Conservation (phyloP, 2,113 vertebrate genomes). For the Microtus richardsoni region DNA sequence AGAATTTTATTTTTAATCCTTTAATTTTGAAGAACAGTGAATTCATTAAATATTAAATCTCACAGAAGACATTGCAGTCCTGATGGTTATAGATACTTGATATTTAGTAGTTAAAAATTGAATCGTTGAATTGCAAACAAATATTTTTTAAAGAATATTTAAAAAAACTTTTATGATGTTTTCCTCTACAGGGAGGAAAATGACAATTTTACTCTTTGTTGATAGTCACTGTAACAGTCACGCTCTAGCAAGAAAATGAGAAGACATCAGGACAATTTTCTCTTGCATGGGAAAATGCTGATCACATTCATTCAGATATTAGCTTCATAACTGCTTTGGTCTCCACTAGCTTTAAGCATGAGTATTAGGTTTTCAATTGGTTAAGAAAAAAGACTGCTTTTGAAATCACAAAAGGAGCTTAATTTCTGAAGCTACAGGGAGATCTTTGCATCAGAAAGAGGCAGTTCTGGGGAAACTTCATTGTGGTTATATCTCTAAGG, state of each 20-base stretch:
- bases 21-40: not conserved
- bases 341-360: constrained; percentile 56
- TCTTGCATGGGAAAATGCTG: constrained; percentile 25
- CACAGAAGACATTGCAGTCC: not conserved
- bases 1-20: not conserved
- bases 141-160: not conserved
- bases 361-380: constrained; percentile 40
- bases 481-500: not conserved
- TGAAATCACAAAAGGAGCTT: not conserved
- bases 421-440: not conserved
- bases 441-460: not conserved
- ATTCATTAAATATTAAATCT: not conserved
- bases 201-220: not conserved
- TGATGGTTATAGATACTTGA: not conserved
- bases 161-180: not conserved
- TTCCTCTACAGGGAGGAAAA: not conserved
- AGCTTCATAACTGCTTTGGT: not conserved
- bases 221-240: not conserved
- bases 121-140: not conserved
- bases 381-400: not conserved
- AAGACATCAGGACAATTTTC: constrained; percentile 13
- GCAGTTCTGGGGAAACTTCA: not conserved
- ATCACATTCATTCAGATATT: not conserved
- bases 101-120: not conserved
- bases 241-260: not conserved